Conservation (phyloP, 2,888 invertebrate species). For the Netelia virgata region DNA sequence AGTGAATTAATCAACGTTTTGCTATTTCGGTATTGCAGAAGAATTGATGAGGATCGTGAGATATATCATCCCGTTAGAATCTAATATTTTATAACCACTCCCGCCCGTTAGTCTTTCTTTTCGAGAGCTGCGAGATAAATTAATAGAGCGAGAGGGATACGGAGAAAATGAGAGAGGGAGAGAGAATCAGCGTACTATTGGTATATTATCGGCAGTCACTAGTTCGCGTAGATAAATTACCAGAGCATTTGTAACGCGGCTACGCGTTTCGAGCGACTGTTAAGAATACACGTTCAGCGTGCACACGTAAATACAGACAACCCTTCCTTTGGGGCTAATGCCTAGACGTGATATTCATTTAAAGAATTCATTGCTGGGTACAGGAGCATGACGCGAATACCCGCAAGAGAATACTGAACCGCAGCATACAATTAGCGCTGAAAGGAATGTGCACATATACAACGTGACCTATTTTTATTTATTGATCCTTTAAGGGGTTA, state of each 20-base stretch:
- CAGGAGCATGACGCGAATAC: slow-evolving; percentile 62
- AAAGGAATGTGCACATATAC: slow-evolving; percentile 42
- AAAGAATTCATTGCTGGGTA: slow-evolving; percentile 68
- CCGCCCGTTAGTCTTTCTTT: slow-evolving; percentile 56
- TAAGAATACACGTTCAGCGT: slow-evolving; percentile 2
- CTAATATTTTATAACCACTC: slow-evolving; percentile 57
- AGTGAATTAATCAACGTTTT: slow-evolving; percentile 42
- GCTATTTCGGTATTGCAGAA: slow-evolving; percentile 43
- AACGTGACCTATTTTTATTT: slow-evolving; percentile 45
- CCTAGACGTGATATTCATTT: slow-evolving; percentile 69
- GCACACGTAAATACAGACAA: background rate
- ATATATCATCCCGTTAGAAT: slow-evolving; percentile 49
- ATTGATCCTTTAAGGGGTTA: too few relatives aligned
- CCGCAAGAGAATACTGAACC: slow-evolving; percentile 33
- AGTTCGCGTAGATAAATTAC: slow-evolving; percentile 53
- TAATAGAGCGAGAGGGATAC: slow-evolving; percentile 19
- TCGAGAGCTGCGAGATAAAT: slow-evolving; percentile 52
- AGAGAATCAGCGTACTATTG: slow-evolving; percentile 21
- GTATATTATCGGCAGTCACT: slow-evolving; percentile 48
- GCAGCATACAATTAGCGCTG: slow-evolving; percentile 29
- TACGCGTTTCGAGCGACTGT: background rate
- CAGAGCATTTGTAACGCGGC: slow-evolving; percentile 72
- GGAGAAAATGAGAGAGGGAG: slow-evolving; percentile 1
- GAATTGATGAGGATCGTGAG: slow-evolving; percentile 28
- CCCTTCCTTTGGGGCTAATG: slow-evolving; percentile 34